These are phyloP conservation scores for Paguma larvata DNA, from an alignment of 2,797 vertebrate species.

Conservation along the genomic window DNA sequence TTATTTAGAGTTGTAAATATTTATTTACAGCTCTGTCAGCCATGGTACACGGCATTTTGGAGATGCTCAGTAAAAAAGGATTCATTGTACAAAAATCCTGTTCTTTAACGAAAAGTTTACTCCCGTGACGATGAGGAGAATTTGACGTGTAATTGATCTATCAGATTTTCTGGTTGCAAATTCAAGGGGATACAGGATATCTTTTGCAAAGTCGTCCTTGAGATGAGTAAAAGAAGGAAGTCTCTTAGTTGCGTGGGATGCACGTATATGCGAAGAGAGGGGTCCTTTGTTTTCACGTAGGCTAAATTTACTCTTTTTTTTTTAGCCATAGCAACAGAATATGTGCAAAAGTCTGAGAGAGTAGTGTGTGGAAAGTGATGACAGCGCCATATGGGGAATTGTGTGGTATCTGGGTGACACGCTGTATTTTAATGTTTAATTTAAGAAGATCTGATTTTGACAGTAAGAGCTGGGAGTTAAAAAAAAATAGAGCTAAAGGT, in stretches of 20 bases:
- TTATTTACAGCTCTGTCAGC: background rate
- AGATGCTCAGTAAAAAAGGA: background rate
- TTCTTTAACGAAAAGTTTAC: background rate
- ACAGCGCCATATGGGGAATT: conserved; percentile 69
- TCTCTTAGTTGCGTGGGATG: background rate
- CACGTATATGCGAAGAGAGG: background rate
- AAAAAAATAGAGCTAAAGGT: conserved; percentile 57
- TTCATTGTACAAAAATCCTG: background rate
- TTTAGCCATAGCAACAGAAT: conserved; percentile 53
- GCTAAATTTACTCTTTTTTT: conserved; percentile 65
- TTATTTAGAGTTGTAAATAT: background rate
- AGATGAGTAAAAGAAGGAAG: background rate
- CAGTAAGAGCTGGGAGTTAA: conserved; percentile 29
- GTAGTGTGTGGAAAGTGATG: conserved; percentile 61
- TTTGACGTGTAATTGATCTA: background rate
- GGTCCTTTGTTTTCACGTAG: conserved; percentile 62
- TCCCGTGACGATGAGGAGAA: background rate
- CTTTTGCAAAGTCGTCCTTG: background rate
- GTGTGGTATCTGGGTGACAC: conserved; percentile 32
- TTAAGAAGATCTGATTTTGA: conserved; percentile 72
- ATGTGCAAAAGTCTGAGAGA: conserved; percentile 67
- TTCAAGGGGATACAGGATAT: background rate
- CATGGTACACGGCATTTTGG: background rate
- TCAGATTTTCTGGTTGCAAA: conserved; percentile 27
- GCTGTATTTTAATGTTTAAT: conserved; percentile 68